Evolutionary conservation across 2,888 invertebrate species (phyloP).

Genomic region (Cheilosia soror): DNA sequence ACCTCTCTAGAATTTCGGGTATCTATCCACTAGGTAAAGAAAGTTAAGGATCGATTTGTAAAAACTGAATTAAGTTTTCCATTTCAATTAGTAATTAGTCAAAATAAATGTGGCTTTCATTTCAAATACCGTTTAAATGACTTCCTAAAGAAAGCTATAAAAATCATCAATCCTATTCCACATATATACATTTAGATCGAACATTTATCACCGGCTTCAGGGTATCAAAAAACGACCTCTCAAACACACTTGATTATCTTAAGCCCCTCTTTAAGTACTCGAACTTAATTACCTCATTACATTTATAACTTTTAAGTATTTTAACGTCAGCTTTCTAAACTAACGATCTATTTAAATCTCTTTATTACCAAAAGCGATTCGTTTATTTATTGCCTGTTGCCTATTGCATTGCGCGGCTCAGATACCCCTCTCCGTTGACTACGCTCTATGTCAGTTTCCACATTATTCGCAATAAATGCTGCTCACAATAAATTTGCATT

Average conservation of each 20-base stretch:
- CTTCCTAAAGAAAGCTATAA: background rate
- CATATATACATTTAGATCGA: background rate
- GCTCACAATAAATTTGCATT: constrained; percentile 44
- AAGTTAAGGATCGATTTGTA: too few species aligned
- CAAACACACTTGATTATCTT: background rate
- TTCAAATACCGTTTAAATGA: background rate
- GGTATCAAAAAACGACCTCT: background rate
- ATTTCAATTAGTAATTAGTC: background rate
- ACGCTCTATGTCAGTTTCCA: background rate
- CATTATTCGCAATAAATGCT: constrained; percentile 14
- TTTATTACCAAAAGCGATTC: constrained; percentile 42
- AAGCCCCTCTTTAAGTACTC: background rate
- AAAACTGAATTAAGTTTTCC: too few species aligned
- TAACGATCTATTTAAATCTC: constrained; percentile 31
- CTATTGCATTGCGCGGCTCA: background rate
- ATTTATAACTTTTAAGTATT: constrained; percentile 4
- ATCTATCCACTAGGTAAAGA: too few species aligned
- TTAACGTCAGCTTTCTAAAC: constrained; percentile 37
- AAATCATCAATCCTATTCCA: background rate
- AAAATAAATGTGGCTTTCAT: background rate
- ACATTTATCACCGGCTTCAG: background rate
- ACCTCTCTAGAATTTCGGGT: too few species aligned
- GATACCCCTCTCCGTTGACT: background rate
- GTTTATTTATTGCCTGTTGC: constrained; percentile 1
- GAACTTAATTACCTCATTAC: constrained; percentile 32